Conservation (phyloP, 2,797 vertebrate genomes). For the Paratrypauchen microcephalus region DNA sequence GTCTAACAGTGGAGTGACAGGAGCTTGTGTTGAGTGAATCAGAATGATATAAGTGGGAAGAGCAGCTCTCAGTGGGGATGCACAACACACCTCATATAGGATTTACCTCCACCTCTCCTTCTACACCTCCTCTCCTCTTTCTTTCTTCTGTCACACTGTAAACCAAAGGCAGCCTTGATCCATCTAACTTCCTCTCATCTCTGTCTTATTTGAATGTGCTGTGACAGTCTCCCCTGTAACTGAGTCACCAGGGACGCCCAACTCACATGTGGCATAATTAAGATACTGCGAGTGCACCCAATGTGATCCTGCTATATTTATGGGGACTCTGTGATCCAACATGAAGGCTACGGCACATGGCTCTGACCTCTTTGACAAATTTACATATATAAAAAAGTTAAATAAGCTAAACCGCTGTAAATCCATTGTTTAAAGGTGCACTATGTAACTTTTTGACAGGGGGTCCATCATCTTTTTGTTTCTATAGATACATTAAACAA, state of each 20-base stretch:
- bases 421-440: no score
- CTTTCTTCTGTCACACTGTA: slow-evolving; percentile 23
- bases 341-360: not conserved
- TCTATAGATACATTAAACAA: no score
- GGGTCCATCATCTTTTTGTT: no score
- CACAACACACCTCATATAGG: slow-evolving; percentile 15
- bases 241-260: slow-evolving; percentile 34
- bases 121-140: not conserved
- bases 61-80: slow-evolving; percentile 26
- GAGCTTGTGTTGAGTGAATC: slow-evolving; percentile 41
- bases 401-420: not conserved
- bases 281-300: slow-evolving; percentile 24
- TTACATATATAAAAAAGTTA: not conserved
- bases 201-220: slow-evolving; percentile 38
- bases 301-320: slow-evolving; percentile 10
- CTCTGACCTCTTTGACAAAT: not conserved
- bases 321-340: slow-evolving; percentile 24
- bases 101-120: slow-evolving; percentile 5
- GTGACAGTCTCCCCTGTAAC: slow-evolving; percentile 40
- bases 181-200: slow-evolving; percentile 21
- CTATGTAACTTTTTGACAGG: no score
- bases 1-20: slow-evolving; percentile 6
- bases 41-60: slow-evolving; percentile 30
- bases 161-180: slow-evolving; percentile 26
- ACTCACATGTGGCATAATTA: slow-evolving; percentile 45